Evolutionary conservation across 2,888 invertebrate species (phyloP), one percentile per base, ranked within the genome.

Genomic region (Taphrorychus bicolor): DNA sequence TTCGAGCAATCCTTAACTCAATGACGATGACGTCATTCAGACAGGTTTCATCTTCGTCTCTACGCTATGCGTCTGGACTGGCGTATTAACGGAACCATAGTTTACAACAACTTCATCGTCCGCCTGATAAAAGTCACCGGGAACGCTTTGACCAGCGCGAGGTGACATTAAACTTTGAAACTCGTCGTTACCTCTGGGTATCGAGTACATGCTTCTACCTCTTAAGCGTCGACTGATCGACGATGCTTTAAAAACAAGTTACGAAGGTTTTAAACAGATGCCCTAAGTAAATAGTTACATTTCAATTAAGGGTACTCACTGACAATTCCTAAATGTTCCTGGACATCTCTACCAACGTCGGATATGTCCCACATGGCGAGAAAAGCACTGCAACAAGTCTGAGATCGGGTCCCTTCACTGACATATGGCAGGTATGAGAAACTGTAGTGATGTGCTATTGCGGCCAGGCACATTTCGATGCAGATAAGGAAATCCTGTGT

Each of bases 401-500:
- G 80, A 22, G 75, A 75, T 22, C 66, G 63, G 18, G 76, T 74
- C 2, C 77, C 81, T 3, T 78, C 72, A 48, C 75, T 89, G 75
- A 92, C 87, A 79, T 89, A 98, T 42, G 94, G 94, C 80, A 91
- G 89, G 82, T 96, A 94, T n/a, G 96, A 94, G 82, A 98, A 98
- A 77, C 95, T 94, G 83, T 93, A 97, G 81, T 95, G 95, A 82
- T 98, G 97, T 0, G 96, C 97, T 19, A 97, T 88, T 1, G 97
- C 95, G 19, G 97, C 97, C 76, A 97, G 81, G 80, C 97, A 97
- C 98, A 98, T 98, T 85, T 98, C 98, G 78, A 98, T 94, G 81
- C 98, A 98, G 74, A 98, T 96, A 62, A 95, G 84, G 83, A 98
- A 97, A 84, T 98, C 94, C 91, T 97, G 85, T 32, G 4, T 32